Evolutionary conservation across 2,888 invertebrate species (phyloP).

Genomic region (Neelides folsomi): DNA sequence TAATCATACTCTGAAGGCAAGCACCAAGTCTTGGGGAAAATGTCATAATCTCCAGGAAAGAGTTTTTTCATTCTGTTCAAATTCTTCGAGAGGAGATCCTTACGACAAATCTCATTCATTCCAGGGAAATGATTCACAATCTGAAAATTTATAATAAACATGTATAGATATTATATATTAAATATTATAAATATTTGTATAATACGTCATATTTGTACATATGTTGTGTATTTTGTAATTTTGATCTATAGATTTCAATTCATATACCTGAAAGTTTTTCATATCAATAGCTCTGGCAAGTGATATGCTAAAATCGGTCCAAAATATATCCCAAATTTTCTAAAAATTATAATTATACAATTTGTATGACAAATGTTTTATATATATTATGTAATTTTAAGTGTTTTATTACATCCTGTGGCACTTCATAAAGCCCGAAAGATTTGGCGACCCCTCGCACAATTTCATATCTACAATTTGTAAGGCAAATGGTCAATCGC

Average conservation of each 20-base stretch:
- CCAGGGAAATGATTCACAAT: slow-evolving; percentile 89
- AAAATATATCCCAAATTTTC: slow-evolving; percentile 74
- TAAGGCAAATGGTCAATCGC: slow-evolving; percentile 47
- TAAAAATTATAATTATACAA: no score
- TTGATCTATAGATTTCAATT: no score
- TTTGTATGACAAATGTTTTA: no score
- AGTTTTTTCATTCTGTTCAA: slow-evolving; percentile 76
- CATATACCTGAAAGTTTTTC: slow-evolving; percentile 57
- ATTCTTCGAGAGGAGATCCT: slow-evolving; percentile 76
- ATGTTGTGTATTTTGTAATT: no score
- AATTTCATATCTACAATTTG: slow-evolving; percentile 59
- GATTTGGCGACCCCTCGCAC: slow-evolving; percentile 56
- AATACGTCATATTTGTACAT: no score
- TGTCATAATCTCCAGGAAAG: slow-evolving; percentile 78
- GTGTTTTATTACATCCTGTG: slow-evolving; percentile 27
- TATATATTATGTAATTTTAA: not conserved
- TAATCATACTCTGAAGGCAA: slow-evolving; percentile 70
- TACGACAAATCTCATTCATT: slow-evolving; percentile 76
- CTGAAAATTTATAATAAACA: slow-evolving; percentile 41
- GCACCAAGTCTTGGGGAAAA: slow-evolving; percentile 89
- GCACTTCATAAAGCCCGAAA: slow-evolving; percentile 62
- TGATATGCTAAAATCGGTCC: slow-evolving; percentile 78
- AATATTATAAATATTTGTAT: no score
- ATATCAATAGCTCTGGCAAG: slow-evolving; percentile 77
- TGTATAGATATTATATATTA: no score